Evolutionary conservation across 2,113 vertebrate genomes (phyloP), one percentile per base, ranked within the genome.

Genomic region (Halcyon malimbica): DNA sequence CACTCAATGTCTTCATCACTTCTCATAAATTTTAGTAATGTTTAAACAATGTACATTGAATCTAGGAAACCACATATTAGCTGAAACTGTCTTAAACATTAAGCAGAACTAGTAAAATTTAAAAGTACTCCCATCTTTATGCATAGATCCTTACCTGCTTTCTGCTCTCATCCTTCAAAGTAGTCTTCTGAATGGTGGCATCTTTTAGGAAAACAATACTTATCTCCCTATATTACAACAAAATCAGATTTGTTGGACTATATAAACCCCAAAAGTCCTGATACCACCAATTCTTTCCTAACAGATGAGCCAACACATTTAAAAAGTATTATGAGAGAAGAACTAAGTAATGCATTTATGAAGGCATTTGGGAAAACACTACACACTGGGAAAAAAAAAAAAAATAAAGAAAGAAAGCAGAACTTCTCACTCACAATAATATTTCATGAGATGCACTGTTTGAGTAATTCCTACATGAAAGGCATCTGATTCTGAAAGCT

Each of bases 221-320:
- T 57, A 39, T 26, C 3, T 59, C 14, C 1, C 2, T 23, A 2
- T 63, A 39, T 6, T 63, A 62, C 23, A 59, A 28, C 3, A 79
- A 90, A 67, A 59, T 3, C 8, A 41, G 25, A 46, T 15, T 21
- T 14, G 3, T 42, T 37, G 24, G 20, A 9, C 19, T 71, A 8
- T 23, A 37, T 33, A 51, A 86, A 63, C 7, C 50, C 13, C n/a
- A 25, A 60, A 23, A 15, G 9, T 57, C 19, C 64, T 46, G 29
- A 73, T 53, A 75, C 0, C 8, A 54, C 2, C 0, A 10, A 16
- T 10, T 35, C 11, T 67, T 88, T 64, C 44, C 20, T 51, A 76
- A 44, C 11, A 60, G 7, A 31, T 5, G 10, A 50, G 23, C 1
- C 2, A 51, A 28, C 0, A 28, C 19, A 57, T 57, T 70, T 29